These are phyloP conservation scores for Saxidomus purpurata DNA, from an alignment of 1,140 invertebrate genomes.

Conservation along the genomic window DNA sequence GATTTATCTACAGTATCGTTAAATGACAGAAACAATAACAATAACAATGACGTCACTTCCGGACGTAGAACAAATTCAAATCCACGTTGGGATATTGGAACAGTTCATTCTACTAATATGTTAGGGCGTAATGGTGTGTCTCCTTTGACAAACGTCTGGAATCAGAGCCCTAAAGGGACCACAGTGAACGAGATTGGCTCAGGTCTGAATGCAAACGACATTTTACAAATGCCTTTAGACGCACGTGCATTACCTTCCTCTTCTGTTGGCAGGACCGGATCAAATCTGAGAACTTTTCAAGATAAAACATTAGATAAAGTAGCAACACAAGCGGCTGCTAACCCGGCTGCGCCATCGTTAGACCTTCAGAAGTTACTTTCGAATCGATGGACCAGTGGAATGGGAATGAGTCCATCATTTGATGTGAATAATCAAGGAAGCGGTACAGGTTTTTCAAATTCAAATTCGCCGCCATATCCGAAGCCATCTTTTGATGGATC, in stretches of 20 bases:
- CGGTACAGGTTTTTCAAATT: too few relatives aligned
- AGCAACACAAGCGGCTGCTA: neutral
- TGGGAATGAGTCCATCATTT: neutral
- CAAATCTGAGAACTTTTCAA: slow-evolving; percentile 48
- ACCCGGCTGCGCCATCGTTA: neutral
- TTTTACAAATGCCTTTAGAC: slow-evolving; percentile 24
- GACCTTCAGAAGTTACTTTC: slow-evolving; percentile 15
- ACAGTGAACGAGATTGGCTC: neutral
- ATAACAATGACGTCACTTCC: neutral
- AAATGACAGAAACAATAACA: slow-evolving; percentile 26
- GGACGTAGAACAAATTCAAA: neutral
- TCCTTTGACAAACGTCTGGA: neutral
- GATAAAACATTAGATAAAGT: neutral
- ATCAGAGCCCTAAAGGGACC: neutral
- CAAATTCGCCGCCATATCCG: neutral
- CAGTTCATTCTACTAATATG: neutral
- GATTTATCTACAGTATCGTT: slow-evolving; percentile 36
- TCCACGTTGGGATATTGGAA: slow-evolving; percentile 41
- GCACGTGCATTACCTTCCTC: too few relatives aligned
- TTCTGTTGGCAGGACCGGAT: slow-evolving; percentile 10
- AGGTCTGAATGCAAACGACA: neutral
- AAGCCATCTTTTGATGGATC: neutral
- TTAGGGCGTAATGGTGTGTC: slow-evolving; percentile 20
- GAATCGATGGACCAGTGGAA: neutral
- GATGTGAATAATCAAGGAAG: neutral